Evolutionary conservation across 2,888 invertebrate species (phyloP), one percentile per base, ranked within the genome.

Genomic region (Diploptera punctata): DNA sequence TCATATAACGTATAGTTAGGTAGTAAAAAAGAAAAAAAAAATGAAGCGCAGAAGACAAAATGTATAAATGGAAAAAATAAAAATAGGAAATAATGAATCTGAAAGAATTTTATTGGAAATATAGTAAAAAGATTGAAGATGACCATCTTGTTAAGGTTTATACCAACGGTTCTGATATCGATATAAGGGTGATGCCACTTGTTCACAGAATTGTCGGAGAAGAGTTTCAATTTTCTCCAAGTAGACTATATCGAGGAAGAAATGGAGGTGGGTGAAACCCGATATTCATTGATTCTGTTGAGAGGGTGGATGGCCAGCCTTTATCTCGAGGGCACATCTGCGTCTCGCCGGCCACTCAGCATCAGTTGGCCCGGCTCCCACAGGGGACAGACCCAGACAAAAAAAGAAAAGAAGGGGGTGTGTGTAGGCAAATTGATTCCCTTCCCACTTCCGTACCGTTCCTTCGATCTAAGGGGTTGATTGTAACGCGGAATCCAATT

Each of bases 201-300:
- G 33, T 33, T 33, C 10, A 10, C 7, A 7, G 33, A 33, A 33
- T 33, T 33, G 33, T 33, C 10, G 10, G 21, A 29, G 29, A 29
- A 29, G 31, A 9, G 21, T 57, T n/a, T 57, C 57, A 29, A 24
- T 54, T 54, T 47, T 47, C 47, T 47, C 47, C 47, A 47, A 47
- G 54, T 24, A 21, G 54, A 54, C 26, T 54, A 10, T 57, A 29
- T 57, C n/a, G n/a, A 21, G 16, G 52, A 13, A 19, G 7, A 10
- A 7, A 24, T 54, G n/a, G 33, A 13, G 57, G 29, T 47, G 24
- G n/a, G 19, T 16, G 60, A 60, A 69, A 62, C 62, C 61, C 70
- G 62, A 70, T 70, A 70, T 70, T 70, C 70, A 70, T 62, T 70
- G 70, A 70, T 70, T 52, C 44, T 26, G 54, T 52, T 52, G 54